phyloP scores from a whole-genome alignment of 2,113 vertebrate species.

The Brienomyrus longianalis region DNA sequence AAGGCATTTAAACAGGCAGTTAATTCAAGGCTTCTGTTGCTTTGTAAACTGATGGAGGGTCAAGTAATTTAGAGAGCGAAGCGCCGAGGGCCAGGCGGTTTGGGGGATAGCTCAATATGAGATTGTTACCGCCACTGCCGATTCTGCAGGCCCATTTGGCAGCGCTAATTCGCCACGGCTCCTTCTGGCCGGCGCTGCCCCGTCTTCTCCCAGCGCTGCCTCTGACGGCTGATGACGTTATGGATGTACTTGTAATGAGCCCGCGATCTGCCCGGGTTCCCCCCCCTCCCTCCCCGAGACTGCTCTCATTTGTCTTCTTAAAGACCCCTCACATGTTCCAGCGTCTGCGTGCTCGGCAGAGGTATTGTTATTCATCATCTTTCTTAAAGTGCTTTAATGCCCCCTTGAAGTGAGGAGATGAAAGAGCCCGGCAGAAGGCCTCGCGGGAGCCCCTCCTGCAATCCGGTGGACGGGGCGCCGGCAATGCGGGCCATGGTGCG shows the following conservation, averaged over 20 bases:
- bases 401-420: constrained; percentile 63
- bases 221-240: background rate
- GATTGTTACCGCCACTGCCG: background rate
- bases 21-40: constrained; percentile 14
- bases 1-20: constrained; percentile 14
- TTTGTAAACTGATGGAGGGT: constrained; percentile 22
- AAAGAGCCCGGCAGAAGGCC: constrained; percentile 48
- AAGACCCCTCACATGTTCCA: constrained; percentile 60
- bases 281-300: constrained; percentile 41
- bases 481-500: background rate
- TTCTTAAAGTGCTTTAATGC: constrained; percentile 61
- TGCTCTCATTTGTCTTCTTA: constrained; percentile 60
- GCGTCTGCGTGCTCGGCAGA: constrained; percentile 35
- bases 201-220: background rate
- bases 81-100: constrained; percentile 2
- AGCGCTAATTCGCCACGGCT: background rate
- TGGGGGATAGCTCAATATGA: background rate
- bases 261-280: constrained; percentile 42
- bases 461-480: constrained; percentile 39
- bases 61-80: constrained; percentile 20
- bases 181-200: too few species aligned
- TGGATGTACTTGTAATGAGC: constrained; percentile 2
- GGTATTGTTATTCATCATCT: constrained; percentile 54
- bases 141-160: background rate
- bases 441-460: constrained; percentile 45